These are phyloP conservation scores for Apamea sordens DNA, from an alignment of 2,888 invertebrate species.

Conservation along the genomic window DNA sequence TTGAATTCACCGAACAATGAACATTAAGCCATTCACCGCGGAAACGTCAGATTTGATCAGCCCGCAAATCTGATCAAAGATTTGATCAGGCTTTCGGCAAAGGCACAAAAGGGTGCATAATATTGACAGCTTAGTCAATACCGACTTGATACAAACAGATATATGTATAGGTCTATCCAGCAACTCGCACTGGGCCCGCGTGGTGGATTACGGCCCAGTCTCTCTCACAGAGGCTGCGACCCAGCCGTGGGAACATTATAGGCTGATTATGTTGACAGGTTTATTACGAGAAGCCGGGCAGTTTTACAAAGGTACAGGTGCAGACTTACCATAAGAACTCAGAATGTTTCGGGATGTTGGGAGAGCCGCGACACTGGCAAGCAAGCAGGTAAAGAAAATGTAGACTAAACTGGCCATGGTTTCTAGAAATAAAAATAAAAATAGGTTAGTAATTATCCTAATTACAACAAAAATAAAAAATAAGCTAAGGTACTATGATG, in stretches of 20 bases:
- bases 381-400: constrained; percentile 32
- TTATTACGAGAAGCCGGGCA: background rate
- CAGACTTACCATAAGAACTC: constrained; percentile 32
- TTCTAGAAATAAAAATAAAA: constrained; percentile 24
- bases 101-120: background rate
- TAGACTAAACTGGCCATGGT: constrained; percentile 37
- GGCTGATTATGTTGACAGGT: too few relatives aligned
- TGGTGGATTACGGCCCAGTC: background rate
- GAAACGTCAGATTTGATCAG: background rate
- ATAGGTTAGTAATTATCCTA: background rate
- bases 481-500: background rate
- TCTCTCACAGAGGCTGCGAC: background rate
- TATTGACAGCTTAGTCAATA: background rate
- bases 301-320: background rate
- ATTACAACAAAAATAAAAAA: too few relatives aligned
- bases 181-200: background rate
- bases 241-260: background rate
- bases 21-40: too few relatives aligned
- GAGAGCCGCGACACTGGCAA: constrained; percentile 28
- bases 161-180: background rate
- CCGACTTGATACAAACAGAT: background rate
- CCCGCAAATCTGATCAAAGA: background rate
- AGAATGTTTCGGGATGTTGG: constrained; percentile 17
- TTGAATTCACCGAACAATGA: background rate
- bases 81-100: background rate